Conservation (phyloP, 2,113 vertebrate genomes). For the Menura novaehollandiae region DNA sequence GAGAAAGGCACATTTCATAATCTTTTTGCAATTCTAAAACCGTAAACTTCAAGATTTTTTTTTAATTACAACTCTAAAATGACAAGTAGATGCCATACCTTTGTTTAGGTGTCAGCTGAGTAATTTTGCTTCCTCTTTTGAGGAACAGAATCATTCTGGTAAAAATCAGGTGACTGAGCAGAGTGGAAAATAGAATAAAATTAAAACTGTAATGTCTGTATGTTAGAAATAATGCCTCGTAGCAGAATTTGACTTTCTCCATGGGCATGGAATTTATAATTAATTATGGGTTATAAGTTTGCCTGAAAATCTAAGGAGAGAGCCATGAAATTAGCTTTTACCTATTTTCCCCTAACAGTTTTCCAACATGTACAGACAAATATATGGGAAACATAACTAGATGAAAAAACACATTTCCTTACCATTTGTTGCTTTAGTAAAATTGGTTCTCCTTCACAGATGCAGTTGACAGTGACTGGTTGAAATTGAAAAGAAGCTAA, state of each 20-base stretch:
- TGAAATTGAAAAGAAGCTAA: not conserved
- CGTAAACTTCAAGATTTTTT: not conserved
- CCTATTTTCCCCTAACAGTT: not conserved
- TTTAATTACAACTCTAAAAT: not conserved
- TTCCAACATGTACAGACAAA: not conserved
- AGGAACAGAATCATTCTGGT: not conserved
- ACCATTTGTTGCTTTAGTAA: not conserved
- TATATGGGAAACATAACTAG: not conserved
- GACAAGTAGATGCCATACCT: not conserved
- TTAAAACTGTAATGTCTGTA: not conserved
- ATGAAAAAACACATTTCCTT: fast-evolving
- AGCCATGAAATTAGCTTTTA: not conserved
- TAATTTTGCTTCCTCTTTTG: not conserved
- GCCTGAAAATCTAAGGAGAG: not conserved
- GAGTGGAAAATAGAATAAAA: not conserved
- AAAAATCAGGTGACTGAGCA: not conserved
- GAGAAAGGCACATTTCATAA: not conserved
- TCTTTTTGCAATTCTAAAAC: not conserved
- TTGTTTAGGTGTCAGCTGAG: not conserved
- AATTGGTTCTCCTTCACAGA: not conserved
- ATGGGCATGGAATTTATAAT: not conserved
- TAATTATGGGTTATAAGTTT: not conserved
- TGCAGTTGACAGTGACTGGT: not conserved
- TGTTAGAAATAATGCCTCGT: not conserved
- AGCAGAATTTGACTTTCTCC: not conserved